These are phyloP conservation scores for Rana temporaria DNA, from an alignment of 2,113 vertebrate genomes.

Conservation along the genomic window DNA sequence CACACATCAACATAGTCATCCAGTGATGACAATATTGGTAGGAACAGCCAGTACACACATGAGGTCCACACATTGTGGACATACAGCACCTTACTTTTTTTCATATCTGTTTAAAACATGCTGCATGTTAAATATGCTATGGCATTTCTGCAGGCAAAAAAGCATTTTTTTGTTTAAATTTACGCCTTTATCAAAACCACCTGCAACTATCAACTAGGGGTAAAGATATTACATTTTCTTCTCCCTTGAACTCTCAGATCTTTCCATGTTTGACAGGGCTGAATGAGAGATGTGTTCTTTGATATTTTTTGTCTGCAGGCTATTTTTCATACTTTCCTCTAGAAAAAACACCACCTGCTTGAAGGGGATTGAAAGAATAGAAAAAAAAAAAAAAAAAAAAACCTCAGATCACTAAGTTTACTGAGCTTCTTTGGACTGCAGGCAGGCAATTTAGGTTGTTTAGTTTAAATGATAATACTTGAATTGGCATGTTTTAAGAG, in stretches of 20 bases:
- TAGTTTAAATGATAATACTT: background rate
- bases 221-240: slow-evolving; percentile 18
- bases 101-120: no score
- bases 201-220: slow-evolving; percentile 25
- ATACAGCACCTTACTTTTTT: no score
- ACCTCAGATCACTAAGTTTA: background rate
- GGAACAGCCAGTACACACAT: background rate
- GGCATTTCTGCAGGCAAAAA: background rate
- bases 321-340: slow-evolving; percentile 16
- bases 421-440: background rate
- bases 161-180: slow-evolving; percentile 23
- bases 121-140: background rate
- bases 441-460: background rate
- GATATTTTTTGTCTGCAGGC: slow-evolving; percentile 17
- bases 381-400: no score
- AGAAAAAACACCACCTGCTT: slow-evolving; percentile 24
- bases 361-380: background rate
- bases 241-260: background rate
- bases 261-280: slow-evolving; percentile 21
- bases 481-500: slow-evolving; percentile 10
- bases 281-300: slow-evolving; percentile 7
- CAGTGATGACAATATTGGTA: no score
- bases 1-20: no score
- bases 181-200: slow-evolving; percentile 26
- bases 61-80: background rate